phyloP scores from a whole-genome alignment of 1,140 invertebrate species.

The Triops cancriformis region DNA sequence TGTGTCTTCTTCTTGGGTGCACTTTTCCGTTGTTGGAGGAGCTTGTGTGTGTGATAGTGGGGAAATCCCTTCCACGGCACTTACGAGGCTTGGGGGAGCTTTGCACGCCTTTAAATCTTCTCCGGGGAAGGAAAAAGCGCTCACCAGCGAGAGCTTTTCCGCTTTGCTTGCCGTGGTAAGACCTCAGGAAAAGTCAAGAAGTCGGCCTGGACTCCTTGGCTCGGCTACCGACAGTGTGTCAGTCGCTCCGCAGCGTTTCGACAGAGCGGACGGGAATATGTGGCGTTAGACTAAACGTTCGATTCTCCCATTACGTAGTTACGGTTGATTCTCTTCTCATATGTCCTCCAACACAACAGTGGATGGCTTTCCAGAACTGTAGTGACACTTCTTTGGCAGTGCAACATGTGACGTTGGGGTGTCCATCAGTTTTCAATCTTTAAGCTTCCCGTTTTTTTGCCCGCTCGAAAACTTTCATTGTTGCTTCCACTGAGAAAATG shows the following conservation, averaged over 20 bases:
- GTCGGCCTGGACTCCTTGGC: not conserved
- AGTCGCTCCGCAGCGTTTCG: not conserved
- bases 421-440: not conserved
- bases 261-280: not conserved
- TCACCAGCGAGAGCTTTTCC: not conserved
- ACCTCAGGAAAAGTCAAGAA: not conserved
- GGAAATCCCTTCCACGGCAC: not conserved
- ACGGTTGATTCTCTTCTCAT: not conserved
- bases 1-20: not conserved
- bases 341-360: not conserved
- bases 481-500: no score
- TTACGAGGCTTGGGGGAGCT: not conserved
- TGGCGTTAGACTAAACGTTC: not conserved
- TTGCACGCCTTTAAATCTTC: not conserved
- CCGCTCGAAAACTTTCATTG: no score
- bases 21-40: not conserved
- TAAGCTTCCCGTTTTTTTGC: not conserved
- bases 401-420: not conserved
- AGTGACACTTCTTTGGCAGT: not conserved
- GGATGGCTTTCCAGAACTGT: not conserved
- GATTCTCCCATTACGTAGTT: not conserved
- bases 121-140: not conserved
- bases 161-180: not conserved
- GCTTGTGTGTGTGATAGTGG: conserved; percentile 1
- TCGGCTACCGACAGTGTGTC: not conserved